Conservation (phyloP, 2,113 vertebrate genomes). For the Donacobius atricapilla region DNA sequence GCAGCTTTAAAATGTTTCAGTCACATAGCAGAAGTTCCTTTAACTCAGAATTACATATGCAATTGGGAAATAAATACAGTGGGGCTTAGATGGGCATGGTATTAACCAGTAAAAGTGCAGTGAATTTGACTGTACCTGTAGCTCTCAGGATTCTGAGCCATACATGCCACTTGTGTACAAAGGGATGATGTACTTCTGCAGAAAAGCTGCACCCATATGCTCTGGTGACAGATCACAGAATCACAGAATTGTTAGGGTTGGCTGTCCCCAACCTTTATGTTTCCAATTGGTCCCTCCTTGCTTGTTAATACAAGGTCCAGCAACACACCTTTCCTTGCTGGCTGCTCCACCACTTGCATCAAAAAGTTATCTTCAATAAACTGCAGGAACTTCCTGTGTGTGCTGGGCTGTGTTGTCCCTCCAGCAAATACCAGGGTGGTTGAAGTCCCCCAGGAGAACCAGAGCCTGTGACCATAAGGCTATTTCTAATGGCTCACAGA, state of each 20-base stretch:
- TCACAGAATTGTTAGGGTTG: neutral
- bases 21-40: neutral
- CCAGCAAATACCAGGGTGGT: neutral
- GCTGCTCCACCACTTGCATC: neutral
- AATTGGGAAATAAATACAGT: neutral
- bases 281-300: neutral
- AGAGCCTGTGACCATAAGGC: neutral
- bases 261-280: neutral
- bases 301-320: neutral
- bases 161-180: too few relatives aligned
- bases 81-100: neutral
- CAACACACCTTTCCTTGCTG: neutral
- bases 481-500: neutral
- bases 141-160: neutral
- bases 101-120: neutral
- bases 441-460: neutral
- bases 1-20: neutral
- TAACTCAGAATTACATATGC: neutral
- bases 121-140: neutral
- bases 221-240: neutral
- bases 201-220: neutral
- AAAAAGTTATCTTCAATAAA: neutral
- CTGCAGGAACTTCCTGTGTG: neutral
- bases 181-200: too few relatives aligned
- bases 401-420: neutral